A percentile compares a stretch with the other conserved stretches of the same genome.
These are phyloP conservation scores for Manis javanica DNA, from an alignment of 2,797 vertebrate genomes.

Conservation along the genomic window DNA sequence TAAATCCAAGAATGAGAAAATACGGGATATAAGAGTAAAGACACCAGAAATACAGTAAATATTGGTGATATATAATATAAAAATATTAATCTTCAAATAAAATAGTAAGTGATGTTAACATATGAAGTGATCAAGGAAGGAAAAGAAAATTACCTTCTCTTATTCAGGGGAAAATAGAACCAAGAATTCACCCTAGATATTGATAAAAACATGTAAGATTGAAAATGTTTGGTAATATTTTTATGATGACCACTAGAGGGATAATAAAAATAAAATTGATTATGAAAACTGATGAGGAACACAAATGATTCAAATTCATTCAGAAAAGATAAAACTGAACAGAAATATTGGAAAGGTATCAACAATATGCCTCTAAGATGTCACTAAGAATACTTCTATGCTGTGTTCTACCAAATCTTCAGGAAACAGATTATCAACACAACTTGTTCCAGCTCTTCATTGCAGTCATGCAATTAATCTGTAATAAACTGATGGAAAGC, in stretches of 20 bases:
- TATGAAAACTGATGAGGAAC: background rate
- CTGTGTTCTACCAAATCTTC: background rate
- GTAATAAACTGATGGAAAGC: background rate
- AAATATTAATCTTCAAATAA: background rate
- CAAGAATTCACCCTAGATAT: background rate
- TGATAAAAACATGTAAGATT: background rate
- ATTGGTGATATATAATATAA: background rate
- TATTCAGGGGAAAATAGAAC: background rate
- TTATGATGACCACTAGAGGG: background rate
- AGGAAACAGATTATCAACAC: background rate
- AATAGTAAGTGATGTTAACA: background rate
- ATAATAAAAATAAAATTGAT: background rate
- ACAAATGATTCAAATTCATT: background rate
- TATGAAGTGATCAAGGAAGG: background rate
- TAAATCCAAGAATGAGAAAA: background rate
- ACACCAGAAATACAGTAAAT: background rate
- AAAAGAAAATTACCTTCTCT: background rate
- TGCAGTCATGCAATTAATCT: background rate
- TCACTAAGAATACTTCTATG: background rate
- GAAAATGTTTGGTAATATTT: background rate
- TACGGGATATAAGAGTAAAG: background rate
- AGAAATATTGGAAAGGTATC: background rate
- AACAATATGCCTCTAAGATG: background rate
- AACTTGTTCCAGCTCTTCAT: background rate
- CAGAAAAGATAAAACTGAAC: background rate